Base-by-base conservation (phyloP, 2,888 invertebrate genomes). In the Anorthoa munda region DNA sequence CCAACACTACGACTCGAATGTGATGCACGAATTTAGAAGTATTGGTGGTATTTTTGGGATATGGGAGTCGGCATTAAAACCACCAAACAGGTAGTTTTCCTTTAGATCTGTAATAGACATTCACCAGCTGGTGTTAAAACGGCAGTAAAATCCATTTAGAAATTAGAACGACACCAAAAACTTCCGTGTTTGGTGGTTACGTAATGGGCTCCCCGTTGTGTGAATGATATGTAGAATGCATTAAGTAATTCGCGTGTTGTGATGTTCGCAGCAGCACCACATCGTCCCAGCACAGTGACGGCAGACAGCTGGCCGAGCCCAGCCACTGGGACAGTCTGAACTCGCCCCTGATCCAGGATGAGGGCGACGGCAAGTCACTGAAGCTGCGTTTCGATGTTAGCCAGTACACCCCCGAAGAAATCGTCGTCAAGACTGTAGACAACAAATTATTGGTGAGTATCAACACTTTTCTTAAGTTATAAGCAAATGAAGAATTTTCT, bases 371-470 rank as follows among this genome's bases (percentile, higher is more conserved):
- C 96, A 99, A 99, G 96, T 98, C 98, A 92, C 97, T 99, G 87
- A 99, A 99, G 93, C 97, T 99, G 83, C 97, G 99, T 92, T 99
- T 99, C 96, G 99, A 99, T 94, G 99, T 99, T 88, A 98, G 99
- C 92, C 99, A 99, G 95, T 99, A 99, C 96, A 98, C 98, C 72
- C 98, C 98, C 66, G 99, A 99, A 95, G 99, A 99, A 97, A 99
- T 99, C 93, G 99, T 99, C 92, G 99, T 99, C 85, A 99, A 99
- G 97, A 99, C 99, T 84, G 99, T 99, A 87, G 99, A 99, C 97
- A 99, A 99, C 97, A 99, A 99, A 97, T 97, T 99, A 92, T 97
- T 99, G 97, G 99, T 99, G 94, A 97, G 98, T 95, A 66, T 50
- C 45, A 51, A 39, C 1, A 46, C 11, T 51, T 50, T 31, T 65